Conservation (phyloP, 1,140 invertebrate species). For the Chelonus insularis region DNA sequence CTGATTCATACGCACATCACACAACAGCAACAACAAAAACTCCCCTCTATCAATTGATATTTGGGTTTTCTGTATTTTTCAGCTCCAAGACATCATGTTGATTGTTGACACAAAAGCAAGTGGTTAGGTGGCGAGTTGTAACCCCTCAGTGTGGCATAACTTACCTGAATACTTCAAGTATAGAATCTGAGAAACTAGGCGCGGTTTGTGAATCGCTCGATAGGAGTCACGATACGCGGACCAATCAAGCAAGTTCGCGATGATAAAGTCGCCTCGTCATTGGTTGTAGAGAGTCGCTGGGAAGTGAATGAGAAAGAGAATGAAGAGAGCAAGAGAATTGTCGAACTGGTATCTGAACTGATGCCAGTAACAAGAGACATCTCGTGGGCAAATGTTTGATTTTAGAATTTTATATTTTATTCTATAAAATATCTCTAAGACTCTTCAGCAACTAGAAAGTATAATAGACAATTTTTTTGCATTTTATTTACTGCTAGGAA, state of each 20-base stretch:
- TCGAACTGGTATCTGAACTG: slow-evolving; percentile 18
- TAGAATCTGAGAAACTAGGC: slow-evolving; percentile 40
- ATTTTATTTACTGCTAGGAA: too few species aligned
- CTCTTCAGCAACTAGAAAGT: too few species aligned
- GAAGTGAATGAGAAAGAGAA: slow-evolving; percentile 34
- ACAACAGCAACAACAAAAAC: neutral
- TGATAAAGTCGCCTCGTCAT: slow-evolving; percentile 50
- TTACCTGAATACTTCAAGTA: slow-evolving; percentile 9
- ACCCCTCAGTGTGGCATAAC: neutral
- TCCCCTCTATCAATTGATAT: neutral
- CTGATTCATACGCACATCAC: neutral
- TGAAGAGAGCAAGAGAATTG: slow-evolving; percentile 36
- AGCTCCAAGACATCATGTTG: neutral
- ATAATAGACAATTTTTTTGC: too few species aligned
- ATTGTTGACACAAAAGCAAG: too few species aligned
- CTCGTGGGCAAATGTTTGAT: slow-evolving; percentile 46
- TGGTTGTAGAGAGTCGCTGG: slow-evolving; percentile 43
- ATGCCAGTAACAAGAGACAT: slow-evolving; percentile 51
- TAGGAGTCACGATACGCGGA: slow-evolving; percentile 43
- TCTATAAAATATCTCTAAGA: too few species aligned
- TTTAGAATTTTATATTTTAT: too few species aligned
- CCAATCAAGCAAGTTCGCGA: slow-evolving; percentile 45
- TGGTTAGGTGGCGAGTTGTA: neutral
- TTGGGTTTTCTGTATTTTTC: neutral
- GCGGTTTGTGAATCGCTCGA: slow-evolving; percentile 57